Conservation (phyloP, 2,797 vertebrate genomes). For the Peromyscus nudipes region DNA sequence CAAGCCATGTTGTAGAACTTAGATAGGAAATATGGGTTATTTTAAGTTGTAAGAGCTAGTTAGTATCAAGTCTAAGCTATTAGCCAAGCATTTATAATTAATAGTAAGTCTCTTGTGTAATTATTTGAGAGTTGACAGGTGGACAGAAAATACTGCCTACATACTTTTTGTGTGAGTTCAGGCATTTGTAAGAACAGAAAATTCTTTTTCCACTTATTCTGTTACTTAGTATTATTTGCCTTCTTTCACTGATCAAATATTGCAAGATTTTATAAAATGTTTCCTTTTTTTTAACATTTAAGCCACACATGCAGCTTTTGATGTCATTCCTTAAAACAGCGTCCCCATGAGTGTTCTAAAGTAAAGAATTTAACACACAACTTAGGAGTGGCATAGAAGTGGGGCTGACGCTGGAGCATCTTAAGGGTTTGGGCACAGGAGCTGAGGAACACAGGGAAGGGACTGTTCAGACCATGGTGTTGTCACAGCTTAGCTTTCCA, state of each 20-base stretch:
- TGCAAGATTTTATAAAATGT: neutral
- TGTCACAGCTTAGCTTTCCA: neutral
- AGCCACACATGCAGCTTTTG: neutral
- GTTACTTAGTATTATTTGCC: neutral
- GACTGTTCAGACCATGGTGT: neutral
- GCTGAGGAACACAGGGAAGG: neutral
- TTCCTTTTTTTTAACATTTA: neutral
- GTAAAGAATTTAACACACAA: neutral
- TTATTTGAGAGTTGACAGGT: neutral
- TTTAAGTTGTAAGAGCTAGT: neutral
- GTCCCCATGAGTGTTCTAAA: neutral
- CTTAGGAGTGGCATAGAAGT: neutral
- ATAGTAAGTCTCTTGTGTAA: neutral
- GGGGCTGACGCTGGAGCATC: neutral
- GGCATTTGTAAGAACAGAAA: conserved; percentile 48
- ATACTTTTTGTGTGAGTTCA: neutral
- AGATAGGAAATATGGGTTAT: neutral
- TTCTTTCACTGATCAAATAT: neutral
- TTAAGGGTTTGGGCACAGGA: neutral
- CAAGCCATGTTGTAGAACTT: neutral
- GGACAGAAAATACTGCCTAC: neutral
- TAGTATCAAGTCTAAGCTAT: neutral
- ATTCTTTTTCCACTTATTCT: neutral
- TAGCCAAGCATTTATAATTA: neutral
- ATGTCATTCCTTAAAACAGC: neutral